These are phyloP conservation scores for Mystacides longicornis DNA, from an alignment of 2,888 invertebrate species.

Conservation along the genomic window DNA sequence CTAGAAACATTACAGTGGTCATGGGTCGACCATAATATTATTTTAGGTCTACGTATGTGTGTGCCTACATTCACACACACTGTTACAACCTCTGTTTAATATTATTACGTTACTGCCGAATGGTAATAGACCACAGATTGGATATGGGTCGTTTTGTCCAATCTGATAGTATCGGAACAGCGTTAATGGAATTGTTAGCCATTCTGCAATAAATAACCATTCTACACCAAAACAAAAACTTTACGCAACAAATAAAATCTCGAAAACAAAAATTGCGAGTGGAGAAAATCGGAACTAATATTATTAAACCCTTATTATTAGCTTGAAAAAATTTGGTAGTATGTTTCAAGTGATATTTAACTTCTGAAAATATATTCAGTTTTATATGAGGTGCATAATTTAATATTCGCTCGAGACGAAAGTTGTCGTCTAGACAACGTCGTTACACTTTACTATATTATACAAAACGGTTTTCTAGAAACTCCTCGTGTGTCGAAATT, in stretches of 20 bases:
- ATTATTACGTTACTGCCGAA: conserved; percentile 15
- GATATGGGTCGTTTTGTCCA: conserved; percentile 20
- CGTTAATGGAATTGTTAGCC: conserved; percentile 24
- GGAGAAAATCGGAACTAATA: too few relatives aligned
- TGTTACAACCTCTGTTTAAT: not conserved
- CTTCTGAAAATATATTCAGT: too few relatives aligned
- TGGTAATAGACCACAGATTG: conserved; percentile 22
- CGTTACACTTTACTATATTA: not conserved
- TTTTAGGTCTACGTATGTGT: not conserved
- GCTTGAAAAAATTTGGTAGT: too few relatives aligned
- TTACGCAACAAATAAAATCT: not conserved
- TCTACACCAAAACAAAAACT: not conserved
- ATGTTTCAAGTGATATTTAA: too few relatives aligned
- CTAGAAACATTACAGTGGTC: not conserved
- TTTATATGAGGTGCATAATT: too few relatives aligned
- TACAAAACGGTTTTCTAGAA: not conserved
- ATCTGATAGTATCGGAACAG: conserved; percentile 21
- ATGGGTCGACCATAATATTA: not conserved
- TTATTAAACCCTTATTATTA: too few relatives aligned
- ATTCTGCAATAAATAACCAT: not conserved
- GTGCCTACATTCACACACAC: not conserved
- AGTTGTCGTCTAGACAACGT: too few relatives aligned
- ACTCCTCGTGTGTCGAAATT: not conserved
- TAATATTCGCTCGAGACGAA: too few relatives aligned
- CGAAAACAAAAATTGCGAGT: too few relatives aligned